Evolutionary conservation across 2,888 invertebrate genomes (phyloP).

Genomic region (Amblyteles armatorius): DNA sequence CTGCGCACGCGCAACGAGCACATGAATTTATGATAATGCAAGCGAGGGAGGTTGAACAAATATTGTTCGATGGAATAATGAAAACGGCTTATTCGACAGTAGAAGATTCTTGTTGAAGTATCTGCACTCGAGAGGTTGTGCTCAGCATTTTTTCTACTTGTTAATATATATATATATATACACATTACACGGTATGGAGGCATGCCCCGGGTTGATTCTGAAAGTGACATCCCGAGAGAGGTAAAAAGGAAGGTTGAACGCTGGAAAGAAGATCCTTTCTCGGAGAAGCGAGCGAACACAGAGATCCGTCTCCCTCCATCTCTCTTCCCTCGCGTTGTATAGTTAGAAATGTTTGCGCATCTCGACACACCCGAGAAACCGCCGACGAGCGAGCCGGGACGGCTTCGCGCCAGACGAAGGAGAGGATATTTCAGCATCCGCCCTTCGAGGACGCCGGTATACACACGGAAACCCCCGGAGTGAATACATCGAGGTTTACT

Average conservation of each 20-base stretch:
- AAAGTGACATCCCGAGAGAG: conserved; percentile 20
- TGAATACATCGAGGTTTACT: conserved; percentile 76
- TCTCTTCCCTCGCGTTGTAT: background rate
- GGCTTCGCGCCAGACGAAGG: conserved; percentile 16
- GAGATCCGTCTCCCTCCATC: background rate
- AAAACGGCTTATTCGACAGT: conserved; percentile 53
- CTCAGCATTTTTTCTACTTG: background rate
- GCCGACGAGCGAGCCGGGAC: conserved; percentile 1
- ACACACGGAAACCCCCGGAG: conserved; percentile 76
- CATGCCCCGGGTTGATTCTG: conserved; percentile 19
- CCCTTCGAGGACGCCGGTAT: conserved; percentile 65
- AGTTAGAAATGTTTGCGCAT: conserved; percentile 41
- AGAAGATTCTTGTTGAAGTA: conserved; percentile 18
- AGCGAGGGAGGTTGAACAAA: conserved; percentile 54
- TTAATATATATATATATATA: background rate
- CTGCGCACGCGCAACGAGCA: conserved; percentile 23
- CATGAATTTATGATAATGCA: conserved; percentile 55
- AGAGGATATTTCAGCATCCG: conserved; percentile 34
- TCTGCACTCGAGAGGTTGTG: background rate
- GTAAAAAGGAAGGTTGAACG: background rate
- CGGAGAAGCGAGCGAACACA: background rate
- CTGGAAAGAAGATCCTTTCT: conserved; percentile 7
- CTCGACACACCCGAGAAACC: conserved; percentile 34
- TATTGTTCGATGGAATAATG: conserved; percentile 63
- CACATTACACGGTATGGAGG: background rate